Conservation (phyloP, 2,888 invertebrate species). For the Unio pictorum region DNA sequence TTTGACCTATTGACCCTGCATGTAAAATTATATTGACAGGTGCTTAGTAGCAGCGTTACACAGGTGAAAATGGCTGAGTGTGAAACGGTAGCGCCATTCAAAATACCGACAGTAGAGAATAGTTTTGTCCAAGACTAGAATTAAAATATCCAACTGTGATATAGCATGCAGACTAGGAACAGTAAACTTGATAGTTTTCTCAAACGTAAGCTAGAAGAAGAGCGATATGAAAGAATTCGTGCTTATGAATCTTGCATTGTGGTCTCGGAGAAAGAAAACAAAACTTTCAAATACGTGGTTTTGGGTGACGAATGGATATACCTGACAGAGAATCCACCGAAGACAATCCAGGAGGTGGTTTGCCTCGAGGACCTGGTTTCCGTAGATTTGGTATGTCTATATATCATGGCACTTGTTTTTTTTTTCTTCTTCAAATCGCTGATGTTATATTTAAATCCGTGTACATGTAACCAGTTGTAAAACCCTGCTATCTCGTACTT, state of each 20-base stretch:
- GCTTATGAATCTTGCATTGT: conserved; percentile 69
- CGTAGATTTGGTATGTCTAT: conserved; percentile 63
- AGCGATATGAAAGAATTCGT: conserved; percentile 65
- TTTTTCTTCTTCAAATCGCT: not conserved
- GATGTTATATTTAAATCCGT: too few relatives aligned
- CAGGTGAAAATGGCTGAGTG: conserved; percentile 1
- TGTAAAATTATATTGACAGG: conserved; percentile 36
- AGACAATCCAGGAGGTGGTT: conserved; percentile 59
- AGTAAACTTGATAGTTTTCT: conserved; percentile 69
- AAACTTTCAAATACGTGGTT: conserved; percentile 67
- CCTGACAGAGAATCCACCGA: conserved; percentile 69
- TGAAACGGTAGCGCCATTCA: too few relatives aligned
- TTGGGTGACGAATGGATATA: conserved; percentile 68
- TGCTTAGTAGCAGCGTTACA: conserved; percentile 41
- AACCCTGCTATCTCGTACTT: not conserved
- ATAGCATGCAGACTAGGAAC: conserved; percentile 62
- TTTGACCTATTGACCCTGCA: conserved; percentile 38
- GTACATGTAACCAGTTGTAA: too few relatives aligned
- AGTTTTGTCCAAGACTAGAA: not conserved
- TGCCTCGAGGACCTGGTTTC: conserved; percentile 62
- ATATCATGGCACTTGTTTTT: not conserved
- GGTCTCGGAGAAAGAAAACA: conserved; percentile 67
- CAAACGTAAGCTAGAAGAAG: conserved; percentile 61
- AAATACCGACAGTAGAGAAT: conserved; percentile 8
- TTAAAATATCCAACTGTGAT: conserved; percentile 2